These are phyloP conservation scores for Orthosia gracilis DNA, from an alignment of 2,888 invertebrate species.

Conservation along the genomic window DNA sequence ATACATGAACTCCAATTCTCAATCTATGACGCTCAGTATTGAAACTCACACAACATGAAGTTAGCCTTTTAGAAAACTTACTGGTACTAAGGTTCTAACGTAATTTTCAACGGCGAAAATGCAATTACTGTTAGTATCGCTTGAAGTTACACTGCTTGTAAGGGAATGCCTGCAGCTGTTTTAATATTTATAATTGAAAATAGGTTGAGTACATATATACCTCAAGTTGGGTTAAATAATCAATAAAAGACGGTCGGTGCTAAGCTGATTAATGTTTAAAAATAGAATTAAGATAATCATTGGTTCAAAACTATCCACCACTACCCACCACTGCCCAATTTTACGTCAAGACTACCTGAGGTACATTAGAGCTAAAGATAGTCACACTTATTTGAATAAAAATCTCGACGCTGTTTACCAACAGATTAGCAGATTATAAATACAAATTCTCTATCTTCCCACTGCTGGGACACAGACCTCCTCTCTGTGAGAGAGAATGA, in stretches of 20 bases:
- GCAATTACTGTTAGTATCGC: slow-evolving; percentile 14
- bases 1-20: not conserved
- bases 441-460: too few species aligned
- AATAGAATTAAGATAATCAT: too few species aligned
- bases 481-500: too few species aligned
- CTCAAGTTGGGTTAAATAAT: not conserved
- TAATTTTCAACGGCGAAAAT: slow-evolving; percentile 18
- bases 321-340: not conserved
- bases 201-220: not conserved
- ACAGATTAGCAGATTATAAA: too few species aligned
- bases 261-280: not conserved
- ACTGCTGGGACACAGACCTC: too few species aligned
- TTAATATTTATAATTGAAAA: not conserved
- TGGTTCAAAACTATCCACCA: too few species aligned
- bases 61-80: slow-evolving; percentile 21
- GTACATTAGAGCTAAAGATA: not conserved
- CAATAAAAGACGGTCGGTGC: not conserved
- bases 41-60: not conserved
- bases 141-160: slow-evolving; percentile 6
- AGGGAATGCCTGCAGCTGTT: not conserved
- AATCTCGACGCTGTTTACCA: too few species aligned
- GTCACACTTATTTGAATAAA: too few species aligned
- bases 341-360: not conserved
- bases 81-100: slow-evolving; percentile 10
- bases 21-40: not conserved